Base-by-base conservation (phyloP, 2,888 invertebrate species). In the Drosophila subsilvestris region DNA sequence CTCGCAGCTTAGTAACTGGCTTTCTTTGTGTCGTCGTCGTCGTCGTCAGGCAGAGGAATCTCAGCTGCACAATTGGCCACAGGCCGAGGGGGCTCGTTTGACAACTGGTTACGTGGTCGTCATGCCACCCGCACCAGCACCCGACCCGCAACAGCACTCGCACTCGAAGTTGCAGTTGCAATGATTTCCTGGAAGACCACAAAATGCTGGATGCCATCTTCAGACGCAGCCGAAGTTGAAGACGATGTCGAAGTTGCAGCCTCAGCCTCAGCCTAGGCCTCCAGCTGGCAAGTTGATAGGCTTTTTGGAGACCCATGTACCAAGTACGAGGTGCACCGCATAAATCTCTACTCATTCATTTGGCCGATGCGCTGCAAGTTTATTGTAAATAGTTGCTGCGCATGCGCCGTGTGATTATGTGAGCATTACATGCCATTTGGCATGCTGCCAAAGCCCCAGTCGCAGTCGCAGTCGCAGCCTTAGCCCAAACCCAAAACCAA, bases 31-130 rank as follows among this genome's bases (percentile, higher is more conserved):
- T 44, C 25, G 32, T 56, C 69, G 63, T 72, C 69, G 63, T 72
- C 78, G 60, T 69, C 61, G 69, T 22, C 22, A 5, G 32, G 37
- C 14, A 45, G 75, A 75, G 78, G 75, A 81, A 81, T 79, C 70
- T 71, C 82, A 82, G 68, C 75, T 76, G 76, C 75, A 76, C 79
- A 76, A 81, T 86, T 82, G 83, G 79, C 83, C 76, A 89, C 79
- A 80, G 78, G 76, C 71, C 74, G 72, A 65, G 73, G 60, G 74
- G 87, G 80, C 90, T 76, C 87, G 89, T 89, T 89, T 89, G 89
- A 76, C 90, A 80, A 89, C 77, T 77, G 53, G 78, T 86, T 88
- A 87, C 89, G 85, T 83, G 69, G 75, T 60, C 29, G 20, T 48
- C 47, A 44, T 32, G 9, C 47, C 44, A 22, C 25, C 44, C 37